Evolutionary conservation across 2,888 invertebrate genomes (phyloP), one percentile per base, ranked within the genome.

Genomic region (Mesochorus sp.): DNA sequence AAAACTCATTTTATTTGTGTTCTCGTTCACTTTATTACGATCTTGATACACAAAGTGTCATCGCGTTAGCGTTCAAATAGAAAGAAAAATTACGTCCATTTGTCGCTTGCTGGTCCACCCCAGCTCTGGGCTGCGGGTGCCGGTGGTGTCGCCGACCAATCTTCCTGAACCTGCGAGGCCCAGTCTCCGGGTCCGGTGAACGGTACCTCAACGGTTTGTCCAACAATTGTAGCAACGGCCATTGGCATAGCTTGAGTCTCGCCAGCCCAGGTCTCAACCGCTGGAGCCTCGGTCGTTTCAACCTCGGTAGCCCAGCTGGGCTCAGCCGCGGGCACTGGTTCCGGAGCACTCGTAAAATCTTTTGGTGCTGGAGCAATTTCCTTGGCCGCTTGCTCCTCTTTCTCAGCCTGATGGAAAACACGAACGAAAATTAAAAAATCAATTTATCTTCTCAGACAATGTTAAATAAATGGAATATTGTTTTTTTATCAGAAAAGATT

Each of bases 321-420:
- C 42, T 94, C 94, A 66, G 88, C 39, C 75, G 90, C 81, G 0
- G 70, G 34, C 80, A 89, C 67, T 19, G 85, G 73, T 1, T 88
- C 87, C 19, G 88, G 91, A 26, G 91, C 89, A 3, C 89, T 84
- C n/a, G 88, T 88, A 28, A 91, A 91, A 70, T 92, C 93, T 80
- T 93, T 93, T 39, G 91, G 90, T 8, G 91, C 90, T 10, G 92
- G 92, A 17, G 94, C 93, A 84, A 94, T 93, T 91, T 97, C 97
- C 92, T 97, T 97, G 59, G 95, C 96, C 49, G 96, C 96, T 87
- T 97, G 97, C 91, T 98, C 98, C 87, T 98, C 98, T 92, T 98
- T 98, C 91, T 98, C 98, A 84, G 96, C 97, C 93, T 93, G 80
- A 49, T 24, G 44, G 31, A 37, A 68, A 24, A 24, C 21, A n/a